phyloP scores from a whole-genome alignment of 2,113 vertebrate genomes.

The Garra rufa region DNA sequence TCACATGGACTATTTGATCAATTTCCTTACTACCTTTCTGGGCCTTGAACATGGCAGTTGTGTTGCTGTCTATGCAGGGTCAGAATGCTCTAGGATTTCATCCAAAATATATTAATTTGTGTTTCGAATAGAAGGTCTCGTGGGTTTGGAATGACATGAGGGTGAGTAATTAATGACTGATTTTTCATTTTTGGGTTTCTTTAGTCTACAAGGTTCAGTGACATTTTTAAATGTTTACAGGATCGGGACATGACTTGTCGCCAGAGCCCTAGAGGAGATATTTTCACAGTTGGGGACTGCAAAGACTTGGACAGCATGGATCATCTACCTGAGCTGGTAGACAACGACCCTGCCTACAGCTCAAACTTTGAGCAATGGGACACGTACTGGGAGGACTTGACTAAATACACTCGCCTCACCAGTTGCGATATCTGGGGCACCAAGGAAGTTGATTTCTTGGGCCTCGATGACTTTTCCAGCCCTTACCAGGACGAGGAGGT shows the following conservation, averaged over 20 bases:
- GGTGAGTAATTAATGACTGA: too few relatives aligned
- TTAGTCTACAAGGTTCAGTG: neutral
- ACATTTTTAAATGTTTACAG: conserved; percentile 68
- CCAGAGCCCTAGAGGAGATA: conserved; percentile 91
- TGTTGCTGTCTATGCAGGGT: too few relatives aligned
- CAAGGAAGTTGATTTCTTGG: conserved; percentile 98
- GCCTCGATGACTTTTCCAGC: conserved; percentile 96
- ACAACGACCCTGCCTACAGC: conserved; percentile 84
- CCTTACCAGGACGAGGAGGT: conserved; percentile 99
- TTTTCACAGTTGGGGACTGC: conserved; percentile 84
- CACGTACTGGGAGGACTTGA: conserved; percentile 98
- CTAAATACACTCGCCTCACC: conserved; percentile 95
- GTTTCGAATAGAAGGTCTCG: too few relatives aligned
- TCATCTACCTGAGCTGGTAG: conserved; percentile 86
- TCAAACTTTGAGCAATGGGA: conserved; percentile 99
- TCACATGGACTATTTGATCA: too few relatives aligned
- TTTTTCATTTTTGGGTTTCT: neutral
- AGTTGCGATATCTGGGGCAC: conserved; percentile 99
- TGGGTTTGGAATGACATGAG: too few relatives aligned
- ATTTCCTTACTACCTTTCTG: too few relatives aligned
- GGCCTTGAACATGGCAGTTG: too few relatives aligned
- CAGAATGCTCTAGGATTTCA: too few relatives aligned
- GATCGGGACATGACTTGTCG: conserved; percentile 94
- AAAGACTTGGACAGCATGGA: conserved; percentile 92
- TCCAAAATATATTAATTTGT: too few relatives aligned